Evolutionary conservation across 1,140 invertebrate species (phyloP).

Genomic region (Diachasmimorpha longicaudata): DNA sequence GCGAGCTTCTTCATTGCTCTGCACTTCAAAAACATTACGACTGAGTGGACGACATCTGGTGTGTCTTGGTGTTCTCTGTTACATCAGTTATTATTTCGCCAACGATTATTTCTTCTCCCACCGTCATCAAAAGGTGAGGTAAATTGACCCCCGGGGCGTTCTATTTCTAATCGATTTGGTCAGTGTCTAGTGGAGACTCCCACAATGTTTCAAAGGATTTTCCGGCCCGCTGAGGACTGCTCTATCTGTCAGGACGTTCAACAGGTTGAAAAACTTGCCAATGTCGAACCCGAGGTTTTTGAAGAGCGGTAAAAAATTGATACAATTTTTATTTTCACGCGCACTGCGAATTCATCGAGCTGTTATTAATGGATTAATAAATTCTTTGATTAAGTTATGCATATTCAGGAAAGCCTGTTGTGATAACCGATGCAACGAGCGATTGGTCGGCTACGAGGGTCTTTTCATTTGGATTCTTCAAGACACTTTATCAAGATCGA

Average conservation of each 20-base stretch:
- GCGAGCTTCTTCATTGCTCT: constrained; percentile 27
- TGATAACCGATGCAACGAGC: constrained; percentile 80
- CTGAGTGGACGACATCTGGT: constrained; percentile 28
- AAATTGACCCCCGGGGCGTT: not conserved
- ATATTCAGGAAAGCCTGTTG: constrained; percentile 78
- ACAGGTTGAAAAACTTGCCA: constrained; percentile 68
- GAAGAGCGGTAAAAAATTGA: constrained; percentile 63
- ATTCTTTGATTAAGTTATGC: constrained; percentile 66
- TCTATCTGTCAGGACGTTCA: constrained; percentile 72
- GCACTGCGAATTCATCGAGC: no score
- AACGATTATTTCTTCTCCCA: constrained; percentile 25
- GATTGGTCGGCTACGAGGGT: constrained; percentile 78
- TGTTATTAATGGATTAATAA: no score
- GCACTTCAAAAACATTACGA: constrained; percentile 13
- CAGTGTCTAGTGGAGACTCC: constrained; percentile 71
- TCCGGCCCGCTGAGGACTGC: constrained; percentile 79
- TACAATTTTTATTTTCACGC: not conserved
- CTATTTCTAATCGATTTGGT: constrained; percentile 24
- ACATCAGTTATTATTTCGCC: constrained; percentile 25
- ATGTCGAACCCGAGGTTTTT: constrained; percentile 72
- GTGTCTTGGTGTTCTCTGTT: constrained; percentile 31
- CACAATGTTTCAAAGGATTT: constrained; percentile 65
- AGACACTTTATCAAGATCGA: constrained; percentile 72
- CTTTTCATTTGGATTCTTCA: constrained; percentile 82
- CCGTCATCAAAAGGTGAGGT: constrained; percentile 36